These are phyloP conservation scores for Xenopus petersii DNA, from an alignment of 2,797 vertebrate genomes.

Conservation along the genomic window DNA sequence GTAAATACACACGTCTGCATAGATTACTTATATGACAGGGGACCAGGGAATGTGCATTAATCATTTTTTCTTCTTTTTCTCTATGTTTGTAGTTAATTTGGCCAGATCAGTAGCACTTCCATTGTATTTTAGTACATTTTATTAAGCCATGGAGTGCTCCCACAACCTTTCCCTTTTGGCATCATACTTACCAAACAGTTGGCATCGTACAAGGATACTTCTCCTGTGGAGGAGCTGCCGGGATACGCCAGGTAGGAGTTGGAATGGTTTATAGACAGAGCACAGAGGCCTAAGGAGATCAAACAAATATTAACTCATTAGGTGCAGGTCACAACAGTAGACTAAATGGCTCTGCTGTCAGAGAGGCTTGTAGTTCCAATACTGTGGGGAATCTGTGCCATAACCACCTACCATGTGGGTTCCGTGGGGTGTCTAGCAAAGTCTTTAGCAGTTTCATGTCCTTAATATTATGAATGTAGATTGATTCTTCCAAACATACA, in stretches of 20 bases:
- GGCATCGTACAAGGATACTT: constrained; percentile 86
- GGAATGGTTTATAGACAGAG: constrained; percentile 88
- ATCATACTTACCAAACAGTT: constrained; percentile 81
- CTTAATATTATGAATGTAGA: constrained; percentile 95
- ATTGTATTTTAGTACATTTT: no score
- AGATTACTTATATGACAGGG: no score
- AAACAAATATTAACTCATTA: background rate
- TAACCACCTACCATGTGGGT: constrained; percentile 75
- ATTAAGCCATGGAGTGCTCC: no score
- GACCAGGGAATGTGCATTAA: no score
- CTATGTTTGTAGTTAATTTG: no score
- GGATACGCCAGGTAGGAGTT: constrained; percentile 92
- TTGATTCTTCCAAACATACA: constrained; percentile 90
- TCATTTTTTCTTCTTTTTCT: no score
- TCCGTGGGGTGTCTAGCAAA: constrained; percentile 82
- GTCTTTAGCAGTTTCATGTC: constrained; percentile 95
- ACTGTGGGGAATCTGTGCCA: background rate
- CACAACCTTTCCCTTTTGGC: no score
- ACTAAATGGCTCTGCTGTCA: no score
- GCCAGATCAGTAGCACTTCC: no score
- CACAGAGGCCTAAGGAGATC: constrained; percentile 79
- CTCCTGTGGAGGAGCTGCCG: constrained; percentile 82
- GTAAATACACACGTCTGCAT: no score
- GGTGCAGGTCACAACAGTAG: no score
- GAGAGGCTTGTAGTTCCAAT: no score